phyloP scores from a whole-genome alignment of 2,113 vertebrate species.

The Campylomormyrus numenius region DNA sequence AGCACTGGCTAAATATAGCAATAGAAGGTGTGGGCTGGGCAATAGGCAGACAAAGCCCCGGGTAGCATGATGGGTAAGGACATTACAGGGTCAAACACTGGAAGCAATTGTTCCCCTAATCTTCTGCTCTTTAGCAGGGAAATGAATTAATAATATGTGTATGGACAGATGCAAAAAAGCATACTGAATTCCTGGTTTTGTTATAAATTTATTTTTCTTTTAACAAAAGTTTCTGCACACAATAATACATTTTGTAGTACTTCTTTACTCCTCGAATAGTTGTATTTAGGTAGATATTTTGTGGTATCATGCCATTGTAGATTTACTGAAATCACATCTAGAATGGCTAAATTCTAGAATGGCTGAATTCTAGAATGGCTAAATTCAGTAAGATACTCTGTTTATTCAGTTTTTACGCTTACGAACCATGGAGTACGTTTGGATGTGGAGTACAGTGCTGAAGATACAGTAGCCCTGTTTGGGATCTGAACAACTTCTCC shows the following conservation, averaged over 20 bases:
- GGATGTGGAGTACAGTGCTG: neutral
- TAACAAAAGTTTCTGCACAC: neutral
- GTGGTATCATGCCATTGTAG: neutral
- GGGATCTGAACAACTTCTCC: neutral
- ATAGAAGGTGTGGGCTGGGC: neutral
- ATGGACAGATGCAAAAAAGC: neutral
- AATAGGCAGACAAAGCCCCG: neutral
- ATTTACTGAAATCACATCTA: neutral
- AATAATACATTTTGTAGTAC: neutral
- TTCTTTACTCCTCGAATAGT: neutral
- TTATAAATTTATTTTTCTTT: neutral
- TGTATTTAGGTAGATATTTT: neutral
- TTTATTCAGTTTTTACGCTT: neutral
- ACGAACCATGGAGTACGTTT: neutral
- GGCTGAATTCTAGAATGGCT: neutral
- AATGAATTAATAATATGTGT: neutral
- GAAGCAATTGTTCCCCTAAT: neutral
- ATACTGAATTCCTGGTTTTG: neutral
- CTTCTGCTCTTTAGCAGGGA: neutral
- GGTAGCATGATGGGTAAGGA: neutral
- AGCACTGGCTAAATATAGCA: neutral
- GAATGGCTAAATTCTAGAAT: neutral
- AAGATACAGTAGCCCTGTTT: neutral
- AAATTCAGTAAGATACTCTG: neutral
- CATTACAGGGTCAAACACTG: neutral